Evolutionary conservation across 2,113 vertebrate species (phyloP).

Genomic region (Tychaedon coryphoeus): DNA sequence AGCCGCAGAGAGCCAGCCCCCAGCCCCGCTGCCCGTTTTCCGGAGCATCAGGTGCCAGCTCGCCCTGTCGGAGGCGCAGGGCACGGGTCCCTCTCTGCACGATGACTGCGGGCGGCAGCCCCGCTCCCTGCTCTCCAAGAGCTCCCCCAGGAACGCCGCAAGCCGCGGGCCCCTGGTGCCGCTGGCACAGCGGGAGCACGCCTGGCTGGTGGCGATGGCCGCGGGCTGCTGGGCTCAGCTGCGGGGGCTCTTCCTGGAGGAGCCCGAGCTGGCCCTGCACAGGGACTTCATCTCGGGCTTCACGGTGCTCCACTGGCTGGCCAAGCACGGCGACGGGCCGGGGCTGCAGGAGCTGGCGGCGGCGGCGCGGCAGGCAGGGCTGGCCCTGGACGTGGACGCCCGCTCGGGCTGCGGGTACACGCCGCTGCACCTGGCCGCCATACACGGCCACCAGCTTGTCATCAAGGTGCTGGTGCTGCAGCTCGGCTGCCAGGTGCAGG

Average conservation of each 20-base stretch:
- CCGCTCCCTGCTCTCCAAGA: background rate
- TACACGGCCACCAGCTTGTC: constrained; percentile 82
- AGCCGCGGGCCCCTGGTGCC: constrained; percentile 69
- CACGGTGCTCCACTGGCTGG: constrained; percentile 92
- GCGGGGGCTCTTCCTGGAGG: constrained; percentile 82
- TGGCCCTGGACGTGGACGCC: constrained; percentile 79
- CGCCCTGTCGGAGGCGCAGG: constrained; percentile 49
- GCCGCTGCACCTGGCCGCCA: constrained; percentile 88
- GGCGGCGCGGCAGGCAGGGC: constrained; percentile 67
- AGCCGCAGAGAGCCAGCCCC: background rate
- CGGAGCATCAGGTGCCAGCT: constrained; percentile 75
- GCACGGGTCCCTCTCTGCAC: background rate
- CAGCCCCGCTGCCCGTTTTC: background rate
- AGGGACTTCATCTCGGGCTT: constrained; percentile 91
- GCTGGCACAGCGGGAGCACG: constrained; percentile 81
- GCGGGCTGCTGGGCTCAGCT: constrained; percentile 80
- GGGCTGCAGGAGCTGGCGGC: constrained; percentile 85
- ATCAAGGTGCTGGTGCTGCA: constrained; percentile 86
- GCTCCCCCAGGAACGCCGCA: background rate
- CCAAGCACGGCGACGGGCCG: constrained; percentile 84
- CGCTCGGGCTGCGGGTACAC: constrained; percentile 87
- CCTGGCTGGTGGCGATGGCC: constrained; percentile 87
- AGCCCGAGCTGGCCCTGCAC: constrained; percentile 79
- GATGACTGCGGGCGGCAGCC: constrained; percentile 27
- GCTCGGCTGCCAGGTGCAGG: constrained; percentile 74